Base-by-base conservation (phyloP, 2,797 vertebrate species). In the Gambusia yucatana region DNA sequence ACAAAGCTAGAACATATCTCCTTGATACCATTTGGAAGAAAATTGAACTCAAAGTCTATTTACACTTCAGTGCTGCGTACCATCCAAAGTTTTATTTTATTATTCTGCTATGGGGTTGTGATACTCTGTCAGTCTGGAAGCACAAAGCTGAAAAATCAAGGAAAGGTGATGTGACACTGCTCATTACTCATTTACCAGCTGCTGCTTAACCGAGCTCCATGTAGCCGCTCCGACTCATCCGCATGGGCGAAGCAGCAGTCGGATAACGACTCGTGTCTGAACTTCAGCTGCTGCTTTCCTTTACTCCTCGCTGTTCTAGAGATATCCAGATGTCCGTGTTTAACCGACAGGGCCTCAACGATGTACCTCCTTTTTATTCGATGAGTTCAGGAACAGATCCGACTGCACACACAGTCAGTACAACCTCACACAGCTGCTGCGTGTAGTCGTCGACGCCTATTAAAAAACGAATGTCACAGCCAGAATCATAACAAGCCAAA, bases 101-200 rank as follows among this genome's bases (percentile, higher is more conserved):
- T 63, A 8, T 36, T 36, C 61, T 36, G 16, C 5, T 63, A 1
- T 4, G 10, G 11, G 25, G 2, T 44, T 44, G 25, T 70, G 39
- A 70, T 28, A n/a, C 39, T 25, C 10, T 70, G 67, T 11, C 67
- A 44, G 67, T 16, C 67, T 43, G n/a, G 30, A 57, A 67, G 30
- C 8, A 6, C 16, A 17, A 25, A 71, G 20, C 61, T 59, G 20
- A 65, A 41, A 41, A 30, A 84, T 50, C 25, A 57, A 75, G 22
- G 0, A 73, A 16, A 77, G 36, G 22, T 36, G 46, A 52, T 48
- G 44, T 76, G 78, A 67, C 33, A 55, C 72, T 59, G 70, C 28
- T 80, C 48, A 70, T 80, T 55, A 47, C 59, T 80, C 73, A 76
- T 52, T 81, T 65, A 43, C 25, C 78, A 77, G 75, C 75, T 73